Evolutionary conservation across 2,113 vertebrate species (phyloP).

Genomic region (Cricetomys ansorgei): DNA sequence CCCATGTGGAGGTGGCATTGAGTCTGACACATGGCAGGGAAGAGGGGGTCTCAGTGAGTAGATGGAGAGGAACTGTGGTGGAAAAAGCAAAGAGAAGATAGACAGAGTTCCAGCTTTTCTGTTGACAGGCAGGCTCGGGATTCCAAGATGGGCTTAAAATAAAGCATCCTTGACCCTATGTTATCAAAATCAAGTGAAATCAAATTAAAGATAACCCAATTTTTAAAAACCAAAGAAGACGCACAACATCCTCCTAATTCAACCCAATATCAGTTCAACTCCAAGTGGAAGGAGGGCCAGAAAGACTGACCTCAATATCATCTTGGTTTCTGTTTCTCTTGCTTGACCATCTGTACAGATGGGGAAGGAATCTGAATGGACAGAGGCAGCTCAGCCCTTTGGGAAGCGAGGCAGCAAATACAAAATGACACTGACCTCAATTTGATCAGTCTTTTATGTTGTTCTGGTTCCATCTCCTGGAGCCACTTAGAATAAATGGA

Average conservation of each 20-base stretch:
- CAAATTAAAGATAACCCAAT: conserved; percentile 8
- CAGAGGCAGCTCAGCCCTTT: neutral
- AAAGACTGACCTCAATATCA: neutral
- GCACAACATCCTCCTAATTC: neutral
- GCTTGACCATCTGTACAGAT: neutral
- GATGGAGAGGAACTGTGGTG: neutral
- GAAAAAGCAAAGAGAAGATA: neutral
- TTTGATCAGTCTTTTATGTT: neutral
- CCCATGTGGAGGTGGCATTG: neutral
- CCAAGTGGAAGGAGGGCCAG: neutral
- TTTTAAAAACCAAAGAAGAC: neutral
- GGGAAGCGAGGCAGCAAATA: neutral
- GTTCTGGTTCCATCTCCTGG: neutral
- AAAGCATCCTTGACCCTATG: neutral
- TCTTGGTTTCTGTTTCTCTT: neutral
- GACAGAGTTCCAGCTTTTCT: neutral
- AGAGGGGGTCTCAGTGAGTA: neutral
- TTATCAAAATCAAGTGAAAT: neutral
- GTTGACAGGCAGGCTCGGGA: neutral
- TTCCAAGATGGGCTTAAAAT: neutral
- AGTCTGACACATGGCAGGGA: neutral
- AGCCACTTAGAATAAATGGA: neutral
- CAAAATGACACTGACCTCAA: neutral
- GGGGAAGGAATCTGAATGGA: neutral
- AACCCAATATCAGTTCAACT: neutral